Percentiles rank a stretch among this genome's conserved stretches.
Evolutionary conservation across 2,113 vertebrate genomes (phyloP).

Genomic region (Clinocottus analis): DNA sequence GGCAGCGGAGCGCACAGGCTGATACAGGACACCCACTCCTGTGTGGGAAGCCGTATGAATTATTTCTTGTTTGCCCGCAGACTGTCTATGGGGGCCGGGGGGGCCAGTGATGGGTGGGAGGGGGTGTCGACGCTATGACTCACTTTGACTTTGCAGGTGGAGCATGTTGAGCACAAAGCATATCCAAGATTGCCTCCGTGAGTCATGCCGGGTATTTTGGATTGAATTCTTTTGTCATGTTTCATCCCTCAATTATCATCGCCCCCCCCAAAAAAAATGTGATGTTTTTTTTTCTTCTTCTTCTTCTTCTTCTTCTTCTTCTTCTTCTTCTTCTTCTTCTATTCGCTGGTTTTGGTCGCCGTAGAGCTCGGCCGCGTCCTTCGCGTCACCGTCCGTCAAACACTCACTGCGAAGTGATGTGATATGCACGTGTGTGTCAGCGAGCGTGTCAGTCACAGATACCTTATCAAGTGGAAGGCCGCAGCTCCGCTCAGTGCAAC

Average conservation of each 20-base stretch:
- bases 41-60: conserved; percentile 90
- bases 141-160: conserved; percentile 52
- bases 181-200: conserved; percentile 49
- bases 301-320: not conserved
- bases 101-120: conserved; percentile 55
- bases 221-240: not conserved
- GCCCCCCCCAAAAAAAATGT: not conserved
- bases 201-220: conserved; percentile 52
- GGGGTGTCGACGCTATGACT: conserved; percentile 41
- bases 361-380: not conserved
- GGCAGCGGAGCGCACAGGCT: conserved; percentile 84
- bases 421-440: conserved; percentile 34
- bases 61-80: conserved; percentile 86
- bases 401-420: conserved; percentile 38
- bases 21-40: conserved; percentile 89
- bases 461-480: conserved; percentile 65
- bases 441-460: conserved; percentile 66
- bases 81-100: conserved; percentile 76
- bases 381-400: not conserved
- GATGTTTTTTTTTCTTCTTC: not conserved
- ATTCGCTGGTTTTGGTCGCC: not conserved
- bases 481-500: conserved; percentile 52
- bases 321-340: not conserved
- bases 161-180: conserved; percentile 33
- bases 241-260: not conserved